Percentiles rank a stretch among this genome's conserved stretches.
These are phyloP conservation scores for Pangasius mekongensis DNA, from an alignment of 2,797 vertebrate genomes.

Conservation along the genomic window DNA sequence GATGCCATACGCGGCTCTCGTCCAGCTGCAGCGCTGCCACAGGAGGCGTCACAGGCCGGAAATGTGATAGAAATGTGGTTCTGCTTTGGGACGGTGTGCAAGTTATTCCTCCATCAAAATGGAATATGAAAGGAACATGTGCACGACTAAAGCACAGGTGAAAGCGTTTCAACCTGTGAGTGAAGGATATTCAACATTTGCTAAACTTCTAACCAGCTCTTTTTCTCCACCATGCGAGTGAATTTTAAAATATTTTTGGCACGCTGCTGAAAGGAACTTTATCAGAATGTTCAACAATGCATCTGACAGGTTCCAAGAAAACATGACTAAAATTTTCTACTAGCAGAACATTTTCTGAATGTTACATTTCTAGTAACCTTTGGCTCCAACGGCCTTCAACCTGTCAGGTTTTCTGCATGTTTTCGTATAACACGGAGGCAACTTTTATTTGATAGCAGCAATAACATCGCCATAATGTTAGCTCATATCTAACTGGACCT, in stretches of 20 bases:
- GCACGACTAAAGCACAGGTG: background rate
- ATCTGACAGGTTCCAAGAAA: background rate
- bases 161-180: background rate
- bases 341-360: background rate
- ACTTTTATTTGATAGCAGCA: background rate
- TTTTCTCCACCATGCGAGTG: background rate
- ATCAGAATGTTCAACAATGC: background rate
- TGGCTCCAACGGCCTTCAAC: background rate
- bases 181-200: background rate
- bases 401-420: background rate
- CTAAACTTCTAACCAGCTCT: background rate
- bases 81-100: background rate
- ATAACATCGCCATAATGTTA: background rate
- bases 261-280: background rate
- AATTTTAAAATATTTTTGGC: background rate
- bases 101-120: background rate
- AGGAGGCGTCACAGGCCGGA: conserved; percentile 23
- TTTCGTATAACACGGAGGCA: background rate
- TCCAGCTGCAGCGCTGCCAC: conserved; percentile 27
- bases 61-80: conserved; percentile 30
- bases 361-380: background rate
- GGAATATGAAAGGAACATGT: background rate
- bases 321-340: background rate
- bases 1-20: conserved; percentile 29
- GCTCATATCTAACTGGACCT: background rate